Evolutionary conservation across 2,797 vertebrate genomes (phyloP).

Genomic region (Aselliscus stoliczkanus): DNA sequence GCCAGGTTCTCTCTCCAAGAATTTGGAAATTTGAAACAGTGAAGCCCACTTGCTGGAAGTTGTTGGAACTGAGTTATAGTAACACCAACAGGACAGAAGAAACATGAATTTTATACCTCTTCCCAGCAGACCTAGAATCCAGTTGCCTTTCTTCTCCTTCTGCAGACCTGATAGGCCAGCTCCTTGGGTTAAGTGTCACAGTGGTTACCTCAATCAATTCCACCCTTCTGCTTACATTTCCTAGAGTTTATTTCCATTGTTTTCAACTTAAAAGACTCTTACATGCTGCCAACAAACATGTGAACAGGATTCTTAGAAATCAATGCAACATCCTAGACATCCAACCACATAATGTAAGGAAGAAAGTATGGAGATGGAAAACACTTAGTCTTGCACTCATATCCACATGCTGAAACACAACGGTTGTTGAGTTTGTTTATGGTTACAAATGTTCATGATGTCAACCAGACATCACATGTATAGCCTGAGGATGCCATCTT

Average conservation of each 20-base stretch:
- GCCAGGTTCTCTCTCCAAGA: not conserved
- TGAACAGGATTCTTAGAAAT: conserved; percentile 30
- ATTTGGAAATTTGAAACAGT: not conserved
- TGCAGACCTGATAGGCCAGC: not conserved
- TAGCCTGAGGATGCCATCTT: not conserved
- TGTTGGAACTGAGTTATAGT: not conserved
- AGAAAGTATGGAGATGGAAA: not conserved
- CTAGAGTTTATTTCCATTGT: not conserved
- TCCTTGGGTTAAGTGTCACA: not conserved
- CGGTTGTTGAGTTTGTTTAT: not conserved
- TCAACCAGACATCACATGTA: not conserved
- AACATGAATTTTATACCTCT: not conserved
- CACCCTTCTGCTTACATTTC: not conserved
- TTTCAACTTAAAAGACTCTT: not conserved
- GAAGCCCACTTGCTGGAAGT: not conserved
- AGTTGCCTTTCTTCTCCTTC: not conserved
- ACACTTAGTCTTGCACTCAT: not conserved
- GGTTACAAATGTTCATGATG: not conserved
- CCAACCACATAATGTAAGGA: not conserved
- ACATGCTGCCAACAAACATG: not conserved
- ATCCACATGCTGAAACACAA: not conserved
- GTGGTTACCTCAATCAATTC: not conserved
- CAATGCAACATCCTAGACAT: not conserved
- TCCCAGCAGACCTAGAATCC: not conserved
- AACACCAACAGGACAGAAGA: not conserved